Base-by-base conservation (phyloP, 2,888 invertebrate genomes). In the Drosophila mercatorum region DNA sequence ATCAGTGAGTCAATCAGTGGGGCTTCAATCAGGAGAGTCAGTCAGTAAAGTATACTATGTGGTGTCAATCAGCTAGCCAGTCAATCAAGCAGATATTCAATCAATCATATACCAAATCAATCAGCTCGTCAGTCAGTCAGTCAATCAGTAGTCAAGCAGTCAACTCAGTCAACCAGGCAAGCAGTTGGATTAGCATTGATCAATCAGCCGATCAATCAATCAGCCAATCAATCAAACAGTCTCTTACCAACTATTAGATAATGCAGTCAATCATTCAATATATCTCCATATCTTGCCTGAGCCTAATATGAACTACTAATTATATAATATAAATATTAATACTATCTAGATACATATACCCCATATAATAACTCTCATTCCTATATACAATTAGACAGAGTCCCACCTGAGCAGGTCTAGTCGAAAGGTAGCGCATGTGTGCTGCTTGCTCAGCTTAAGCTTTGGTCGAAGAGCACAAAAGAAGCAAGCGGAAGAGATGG, bases 371-470 rank as follows among this genome's bases (percentile, higher is more conserved):
- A 2, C 22, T 1, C 22, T 22, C 22, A 22, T 22, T 47, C 31
- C 5, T n/a, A 7, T 17, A 17, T 6, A 17, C 34, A 51, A 55
- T 55, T 55, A 57, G 14, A 44, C 12, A 14, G 38, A n/a, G 17
- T 12, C 40, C 49, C 57, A 68, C 36, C 53, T 62, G 63, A 28
- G 31, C 1, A 12, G 3, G n/a, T 8, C 17, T 22, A 14, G 11
- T n/a, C 7, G 1, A 22, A 46, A 51, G 10, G 72, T 72, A 78
- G 80, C 66, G 78, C 68, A 78, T 63, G 44, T 8, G 0, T 17
- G 14, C 44, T 61, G 78, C 76, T 60, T 14, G 12, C 40, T 58
- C 47, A 72, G 77, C 78, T 68, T 68, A 72, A 80, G 60, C 65
- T 53, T 8, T 14, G 28, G 46, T 11, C 26, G 26, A 11, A 31